These are phyloP conservation scores for Cyprinodon brontotheroides DNA, from an alignment of 2,113 vertebrate species.

Conservation along the genomic window DNA sequence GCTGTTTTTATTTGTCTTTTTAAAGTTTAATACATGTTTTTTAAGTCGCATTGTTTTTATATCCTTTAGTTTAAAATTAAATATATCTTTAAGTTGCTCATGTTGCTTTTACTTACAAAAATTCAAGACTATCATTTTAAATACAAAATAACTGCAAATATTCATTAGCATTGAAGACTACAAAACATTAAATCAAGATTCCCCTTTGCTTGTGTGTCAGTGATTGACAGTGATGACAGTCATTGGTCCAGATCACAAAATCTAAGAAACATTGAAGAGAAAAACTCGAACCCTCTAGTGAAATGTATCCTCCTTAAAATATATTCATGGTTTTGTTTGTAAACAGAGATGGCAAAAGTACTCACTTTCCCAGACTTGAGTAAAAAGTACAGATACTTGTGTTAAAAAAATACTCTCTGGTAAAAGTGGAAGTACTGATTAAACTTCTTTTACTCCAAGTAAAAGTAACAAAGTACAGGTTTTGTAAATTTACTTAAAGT, in stretches of 20 bases:
- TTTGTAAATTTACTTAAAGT: too few relatives aligned
- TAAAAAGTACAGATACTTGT: too few relatives aligned
- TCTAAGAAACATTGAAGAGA: too few relatives aligned
- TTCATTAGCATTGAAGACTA: conserved; percentile 52
- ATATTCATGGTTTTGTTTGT: neutral
- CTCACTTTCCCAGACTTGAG: too few relatives aligned
- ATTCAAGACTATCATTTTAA: conserved; percentile 44
- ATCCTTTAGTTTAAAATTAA: conserved; percentile 39
- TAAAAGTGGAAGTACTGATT: too few relatives aligned
- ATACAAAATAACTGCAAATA: conserved; percentile 58
- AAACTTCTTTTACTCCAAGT: too few relatives aligned
- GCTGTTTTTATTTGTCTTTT: conserved; percentile 59
- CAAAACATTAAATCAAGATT: conserved; percentile 61
- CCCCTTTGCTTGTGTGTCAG: conserved; percentile 39
- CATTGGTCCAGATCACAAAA: neutral
- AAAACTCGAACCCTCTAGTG: too few relatives aligned
- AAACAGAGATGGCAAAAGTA: too few relatives aligned
- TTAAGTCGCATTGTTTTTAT: conserved; percentile 33
- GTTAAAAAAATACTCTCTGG: too few relatives aligned
- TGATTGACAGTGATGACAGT: too few relatives aligned
- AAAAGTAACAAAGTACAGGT: too few relatives aligned
- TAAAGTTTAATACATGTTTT: conserved; percentile 25
- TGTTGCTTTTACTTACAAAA: conserved; percentile 48
- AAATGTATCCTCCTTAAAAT: neutral
- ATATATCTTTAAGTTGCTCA: conserved; percentile 34